phyloP scores from a whole-genome alignment of 2,113 vertebrate genomes.

The Microcebus jonahi region DNA sequence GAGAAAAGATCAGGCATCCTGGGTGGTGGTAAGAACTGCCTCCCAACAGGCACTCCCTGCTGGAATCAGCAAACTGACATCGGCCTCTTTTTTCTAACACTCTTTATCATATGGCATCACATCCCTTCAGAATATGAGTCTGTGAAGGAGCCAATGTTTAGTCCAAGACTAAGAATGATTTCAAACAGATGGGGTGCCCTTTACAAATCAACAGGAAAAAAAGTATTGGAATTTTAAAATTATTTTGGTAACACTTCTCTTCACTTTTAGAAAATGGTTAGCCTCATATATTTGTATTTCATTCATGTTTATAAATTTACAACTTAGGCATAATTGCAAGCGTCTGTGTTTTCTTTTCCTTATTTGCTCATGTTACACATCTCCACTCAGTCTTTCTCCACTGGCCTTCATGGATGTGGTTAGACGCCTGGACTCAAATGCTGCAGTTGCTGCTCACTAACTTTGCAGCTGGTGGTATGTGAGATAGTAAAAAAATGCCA shows the following conservation, averaged over 20 bases:
- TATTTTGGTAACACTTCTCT: background rate
- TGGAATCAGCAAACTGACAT: background rate
- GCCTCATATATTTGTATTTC: background rate
- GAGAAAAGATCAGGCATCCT: background rate
- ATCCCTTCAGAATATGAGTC: background rate
- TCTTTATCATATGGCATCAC: background rate
- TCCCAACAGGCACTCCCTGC: background rate
- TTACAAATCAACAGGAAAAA: background rate
- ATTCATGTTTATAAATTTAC: slow-evolving; percentile 32
- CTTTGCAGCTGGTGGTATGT: background rate
- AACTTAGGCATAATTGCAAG: background rate
- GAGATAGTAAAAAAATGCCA: background rate
- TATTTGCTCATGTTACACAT: background rate
- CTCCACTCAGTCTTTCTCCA: background rate
- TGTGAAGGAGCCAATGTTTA: background rate
- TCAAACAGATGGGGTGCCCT: background rate
- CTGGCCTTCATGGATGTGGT: background rate
- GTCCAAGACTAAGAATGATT: background rate
- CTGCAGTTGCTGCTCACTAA: background rate
- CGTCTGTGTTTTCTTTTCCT: background rate
- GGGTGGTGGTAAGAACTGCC: background rate
- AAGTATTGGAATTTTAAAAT: background rate
- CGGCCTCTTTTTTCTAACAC: background rate
- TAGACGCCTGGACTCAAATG: background rate
- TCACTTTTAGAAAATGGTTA: slow-evolving; percentile 38